These are phyloP conservation scores for Sciurus vulgaris DNA, from an alignment of 2,797 vertebrate genomes.

Conservation along the genomic window DNA sequence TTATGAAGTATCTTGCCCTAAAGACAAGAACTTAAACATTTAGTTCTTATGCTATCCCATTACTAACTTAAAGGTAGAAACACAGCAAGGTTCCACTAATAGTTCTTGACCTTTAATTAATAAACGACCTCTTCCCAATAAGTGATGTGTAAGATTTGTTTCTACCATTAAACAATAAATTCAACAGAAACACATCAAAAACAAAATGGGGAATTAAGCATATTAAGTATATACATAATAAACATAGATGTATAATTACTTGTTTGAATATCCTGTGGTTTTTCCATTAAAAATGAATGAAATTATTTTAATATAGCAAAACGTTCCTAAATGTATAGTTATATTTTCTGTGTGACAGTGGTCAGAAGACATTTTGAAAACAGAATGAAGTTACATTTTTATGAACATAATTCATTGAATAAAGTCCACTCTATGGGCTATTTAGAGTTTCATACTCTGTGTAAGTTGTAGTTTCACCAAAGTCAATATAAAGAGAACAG, in stretches of 20 bases:
- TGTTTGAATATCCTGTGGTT: neutral
- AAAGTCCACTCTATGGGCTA: neutral
- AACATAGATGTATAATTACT: conserved; percentile 35
- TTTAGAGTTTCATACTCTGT: conserved; percentile 10
- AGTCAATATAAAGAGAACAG: neutral
- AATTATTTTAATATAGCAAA: conserved; percentile 18
- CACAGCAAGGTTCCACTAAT: neutral
- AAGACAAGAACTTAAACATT: neutral
- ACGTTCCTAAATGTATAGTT: neutral
- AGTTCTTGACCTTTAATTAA: neutral
- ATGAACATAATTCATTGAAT: conserved; percentile 26
- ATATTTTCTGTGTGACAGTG: neutral
- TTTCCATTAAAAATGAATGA: neutral
- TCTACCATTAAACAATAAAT: neutral
- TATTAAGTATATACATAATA: neutral
- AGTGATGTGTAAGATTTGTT: conserved; percentile 23
- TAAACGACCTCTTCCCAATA: neutral
- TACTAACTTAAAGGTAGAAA: neutral
- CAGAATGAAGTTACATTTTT: neutral
- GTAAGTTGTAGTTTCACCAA: neutral
- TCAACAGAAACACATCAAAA: neutral
- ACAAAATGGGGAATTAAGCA: neutral
- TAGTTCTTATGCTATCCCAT: neutral
- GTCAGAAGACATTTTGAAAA: conserved; percentile 29
- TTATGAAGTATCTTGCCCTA: neutral